Percentiles rank a stretch among this genome's conserved stretches.
phyloP scores from a whole-genome alignment of 1,140 invertebrate species.

The Caenorhabditis briggsae region DNA sequence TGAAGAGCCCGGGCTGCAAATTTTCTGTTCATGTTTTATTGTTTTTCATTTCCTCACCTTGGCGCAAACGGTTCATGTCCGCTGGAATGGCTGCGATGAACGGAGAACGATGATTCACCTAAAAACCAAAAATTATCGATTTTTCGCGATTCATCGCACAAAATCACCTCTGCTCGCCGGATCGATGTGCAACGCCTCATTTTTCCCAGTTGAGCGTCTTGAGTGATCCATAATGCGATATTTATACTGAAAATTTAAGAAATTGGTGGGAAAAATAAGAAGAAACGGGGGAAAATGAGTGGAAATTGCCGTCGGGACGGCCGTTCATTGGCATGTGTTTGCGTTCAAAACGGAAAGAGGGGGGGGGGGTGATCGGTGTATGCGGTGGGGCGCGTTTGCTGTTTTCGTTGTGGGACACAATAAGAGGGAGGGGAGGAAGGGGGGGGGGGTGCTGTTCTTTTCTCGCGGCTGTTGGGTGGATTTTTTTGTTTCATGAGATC shows the following conservation, averaged over 20 bases:
- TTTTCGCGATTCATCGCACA: not conserved
- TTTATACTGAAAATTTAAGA: not conserved
- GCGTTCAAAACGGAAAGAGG: constrained; percentile 2
- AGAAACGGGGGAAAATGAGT: not conserved
- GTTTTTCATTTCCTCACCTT: not conserved
- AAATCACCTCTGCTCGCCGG: constrained; percentile 5
- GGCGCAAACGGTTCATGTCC: constrained; percentile 26
- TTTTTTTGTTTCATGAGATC: not conserved
- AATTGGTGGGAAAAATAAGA: not conserved
- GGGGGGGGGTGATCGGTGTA: not conserved
- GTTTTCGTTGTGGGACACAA: no score
- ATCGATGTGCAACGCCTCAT: constrained; percentile 25
- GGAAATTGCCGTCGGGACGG: not conserved
- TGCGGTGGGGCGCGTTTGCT: constrained; percentile 24
- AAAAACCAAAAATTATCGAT: constrained; percentile 5
- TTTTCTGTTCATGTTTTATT: no score
- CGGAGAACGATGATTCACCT: constrained; percentile 27
- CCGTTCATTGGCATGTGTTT: not conserved
- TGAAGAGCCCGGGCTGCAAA: constrained; percentile 8
- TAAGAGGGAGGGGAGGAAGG: not conserved
- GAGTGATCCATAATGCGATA: constrained; percentile 11
- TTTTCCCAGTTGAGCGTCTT: not conserved
- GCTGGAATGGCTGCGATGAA: not conserved
- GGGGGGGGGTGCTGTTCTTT: not conserved
- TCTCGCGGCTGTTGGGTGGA: not conserved